Evolutionary conservation across 2,797 vertebrate species (phyloP).

Genomic region (Gadopsis bispinosus): DNA sequence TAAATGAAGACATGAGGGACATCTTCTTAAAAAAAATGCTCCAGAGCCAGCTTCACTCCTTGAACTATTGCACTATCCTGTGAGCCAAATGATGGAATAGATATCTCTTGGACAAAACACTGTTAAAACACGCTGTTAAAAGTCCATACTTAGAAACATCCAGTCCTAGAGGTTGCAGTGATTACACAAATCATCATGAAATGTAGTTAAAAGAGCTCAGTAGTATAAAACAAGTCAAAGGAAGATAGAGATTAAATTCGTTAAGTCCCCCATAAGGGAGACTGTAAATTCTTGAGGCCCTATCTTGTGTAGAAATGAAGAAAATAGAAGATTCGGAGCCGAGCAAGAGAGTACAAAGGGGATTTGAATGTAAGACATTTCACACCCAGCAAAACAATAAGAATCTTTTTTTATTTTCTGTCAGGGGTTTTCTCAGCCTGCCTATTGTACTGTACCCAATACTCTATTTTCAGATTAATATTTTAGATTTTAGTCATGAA

Average conservation of each 20-base stretch:
- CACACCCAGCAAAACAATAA: conserved; percentile 60
- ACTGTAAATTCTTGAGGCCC: conserved; percentile 55
- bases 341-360: conserved; percentile 36
- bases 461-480: conserved; percentile 57
- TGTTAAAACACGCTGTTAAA: conserved; percentile 22
- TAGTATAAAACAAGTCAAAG: conserved; percentile 59
- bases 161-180: conserved; percentile 4
- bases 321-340: conserved; percentile 50
- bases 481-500: conserved; percentile 56
- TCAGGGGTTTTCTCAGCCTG: conserved; percentile 45
- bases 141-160: conserved; percentile 33
- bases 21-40: neutral
- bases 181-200: conserved; percentile 49
- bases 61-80: conserved; percentile 29
- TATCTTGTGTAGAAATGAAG: conserved; percentile 46
- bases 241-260: conserved; percentile 67
- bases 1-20: conserved; percentile 9
- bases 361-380: conserved; percentile 64
- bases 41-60: neutral
- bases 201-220: conserved; percentile 50
- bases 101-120: conserved; percentile 42
- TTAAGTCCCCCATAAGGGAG: conserved; percentile 55
- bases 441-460: conserved; percentile 34
- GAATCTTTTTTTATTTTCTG: conserved; percentile 34
- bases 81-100: conserved; percentile 44